These are phyloP conservation scores for Melanotaenia parkinsoni DNA, from an alignment of 2,797 vertebrate genomes.

Conservation along the genomic window DNA sequence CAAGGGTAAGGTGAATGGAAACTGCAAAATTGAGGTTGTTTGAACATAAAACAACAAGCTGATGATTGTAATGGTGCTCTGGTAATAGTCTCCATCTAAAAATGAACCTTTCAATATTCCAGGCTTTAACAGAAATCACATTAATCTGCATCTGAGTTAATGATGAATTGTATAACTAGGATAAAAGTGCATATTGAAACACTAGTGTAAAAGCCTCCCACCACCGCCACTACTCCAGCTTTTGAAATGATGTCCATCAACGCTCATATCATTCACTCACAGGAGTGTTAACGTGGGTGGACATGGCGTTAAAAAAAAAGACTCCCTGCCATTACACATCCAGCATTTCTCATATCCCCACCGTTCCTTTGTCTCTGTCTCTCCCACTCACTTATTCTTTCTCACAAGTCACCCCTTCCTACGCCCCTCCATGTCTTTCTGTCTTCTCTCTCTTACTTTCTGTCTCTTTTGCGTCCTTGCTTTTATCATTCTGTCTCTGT, in stretches of 20 bases:
- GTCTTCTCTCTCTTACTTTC: constrained; percentile 29
- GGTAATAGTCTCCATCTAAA: not conserved
- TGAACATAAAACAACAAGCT: not conserved
- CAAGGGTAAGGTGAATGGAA: not conserved
- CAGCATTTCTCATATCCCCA: constrained; percentile 52
- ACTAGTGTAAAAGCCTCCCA: constrained; percentile 16
- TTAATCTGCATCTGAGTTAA: constrained; percentile 5
- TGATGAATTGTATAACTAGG: constrained; percentile 25
- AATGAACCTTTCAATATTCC: not conserved
- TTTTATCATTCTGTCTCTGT: not conserved
- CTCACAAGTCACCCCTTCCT: constrained; percentile 51
- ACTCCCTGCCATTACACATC: constrained; percentile 52
- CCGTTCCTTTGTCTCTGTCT: constrained; percentile 55
- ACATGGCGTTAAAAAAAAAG: constrained; percentile 43
- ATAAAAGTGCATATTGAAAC: constrained; percentile 26
- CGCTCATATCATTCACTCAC: constrained; percentile 42
- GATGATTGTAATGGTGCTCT: not conserved
- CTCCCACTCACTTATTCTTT: constrained; percentile 66
- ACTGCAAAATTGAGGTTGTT: not conserved
- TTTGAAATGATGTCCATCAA: constrained; percentile 47
- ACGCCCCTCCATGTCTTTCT: constrained; percentile 45
- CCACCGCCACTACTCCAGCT: constrained; percentile 19
- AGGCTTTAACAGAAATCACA: not conserved
- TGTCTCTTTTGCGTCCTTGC: not conserved
- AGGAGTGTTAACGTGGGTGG: constrained; percentile 61